Conservation (phyloP, 2,888 invertebrate species). For the Hecatera dysodea region DNA sequence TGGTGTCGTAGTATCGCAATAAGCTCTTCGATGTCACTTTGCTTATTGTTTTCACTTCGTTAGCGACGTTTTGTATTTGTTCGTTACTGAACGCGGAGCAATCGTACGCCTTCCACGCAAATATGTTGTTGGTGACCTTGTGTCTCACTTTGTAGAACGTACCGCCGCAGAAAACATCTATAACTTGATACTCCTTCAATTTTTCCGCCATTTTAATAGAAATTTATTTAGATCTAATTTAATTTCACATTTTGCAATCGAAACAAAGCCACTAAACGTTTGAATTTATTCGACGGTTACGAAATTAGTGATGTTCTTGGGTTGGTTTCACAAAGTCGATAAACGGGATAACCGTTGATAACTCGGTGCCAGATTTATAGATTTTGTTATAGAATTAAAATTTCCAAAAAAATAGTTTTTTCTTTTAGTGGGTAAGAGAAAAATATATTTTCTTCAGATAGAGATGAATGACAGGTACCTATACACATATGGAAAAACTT, state of each 20-base stretch:
- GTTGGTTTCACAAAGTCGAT: conserved; percentile 52
- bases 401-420: no score
- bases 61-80: conserved; percentile 85
- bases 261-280: conserved; percentile 85
- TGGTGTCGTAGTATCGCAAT: conserved; percentile 86
- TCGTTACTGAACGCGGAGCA: conserved; percentile 84
- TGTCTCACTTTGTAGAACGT: conserved; percentile 89
- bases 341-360: conserved; percentile 21
- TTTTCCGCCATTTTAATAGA: conserved; percentile 81
- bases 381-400: not conserved
- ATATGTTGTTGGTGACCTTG: conserved; percentile 89
- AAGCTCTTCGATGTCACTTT: conserved; percentile 80
- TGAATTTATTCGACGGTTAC: conserved; percentile 82
- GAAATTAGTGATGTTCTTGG: conserved; percentile 75
- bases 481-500: no score
- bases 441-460: no score
- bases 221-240: conserved; percentile 57
- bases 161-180: conserved; percentile 87
- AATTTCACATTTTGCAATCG: conserved; percentile 84
- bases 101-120: conserved; percentile 89
- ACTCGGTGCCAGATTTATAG: not conserved
- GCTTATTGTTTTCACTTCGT: conserved; percentile 86
- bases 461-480: no score
- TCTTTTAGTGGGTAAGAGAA: no score
- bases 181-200: conserved; percentile 88